Base-by-base conservation (phyloP, 2,888 invertebrate genomes). In the Perdita meconis region DNA sequence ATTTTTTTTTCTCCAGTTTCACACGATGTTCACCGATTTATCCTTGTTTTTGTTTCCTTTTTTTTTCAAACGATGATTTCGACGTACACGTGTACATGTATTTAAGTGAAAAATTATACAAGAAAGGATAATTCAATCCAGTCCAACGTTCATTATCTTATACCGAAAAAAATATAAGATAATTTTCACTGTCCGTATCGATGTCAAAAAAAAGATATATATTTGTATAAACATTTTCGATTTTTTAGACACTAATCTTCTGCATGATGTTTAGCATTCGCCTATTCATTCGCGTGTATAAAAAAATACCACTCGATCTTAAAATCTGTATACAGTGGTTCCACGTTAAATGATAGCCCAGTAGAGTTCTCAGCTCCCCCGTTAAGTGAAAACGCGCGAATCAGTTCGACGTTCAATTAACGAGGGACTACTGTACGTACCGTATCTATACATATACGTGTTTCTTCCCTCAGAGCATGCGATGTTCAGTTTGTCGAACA, bases 381-480 rank as follows among this genome's bases (percentile, higher is more conserved):
- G n/a, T n/a, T n/a, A n/a, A n/a, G n/a, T n/a, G n/a, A n/a, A n/a
- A n/a, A n/a, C n/a, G n/a, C n/a, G n/a, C n/a, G n/a, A n/a, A n/a
- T n/a, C n/a, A n/a, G n/a, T n/a, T n/a, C n/a, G n/a, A n/a, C n/a
- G n/a, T n/a, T n/a, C n/a, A n/a, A n/a, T n/a, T n/a, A n/a, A n/a
- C n/a, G n/a, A n/a, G n/a, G n/a, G n/a, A n/a, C n/a, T n/a, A n/a
- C n/a, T 38, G n/a, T 24, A 38, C n/a, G 22, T 19, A 19, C n/a
- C 16, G 16, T 63, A 50, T 24, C 55, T 63, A 72, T 71, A 72
- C 53, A 69, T 65, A 70, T 79, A 79, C 67, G 55, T 75, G 70
- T 77, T 80, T 68, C 65, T 66, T 72, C 56, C 73, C 76, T 60
- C 73, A 56, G 63, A 78, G 84, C 84, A 84, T 85, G 85, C 85